Percentiles rank a stretch among this genome's conserved stretches.
phyloP scores from a whole-genome alignment of 2,113 vertebrate genomes.

The Cranoglanis bouderius region DNA sequence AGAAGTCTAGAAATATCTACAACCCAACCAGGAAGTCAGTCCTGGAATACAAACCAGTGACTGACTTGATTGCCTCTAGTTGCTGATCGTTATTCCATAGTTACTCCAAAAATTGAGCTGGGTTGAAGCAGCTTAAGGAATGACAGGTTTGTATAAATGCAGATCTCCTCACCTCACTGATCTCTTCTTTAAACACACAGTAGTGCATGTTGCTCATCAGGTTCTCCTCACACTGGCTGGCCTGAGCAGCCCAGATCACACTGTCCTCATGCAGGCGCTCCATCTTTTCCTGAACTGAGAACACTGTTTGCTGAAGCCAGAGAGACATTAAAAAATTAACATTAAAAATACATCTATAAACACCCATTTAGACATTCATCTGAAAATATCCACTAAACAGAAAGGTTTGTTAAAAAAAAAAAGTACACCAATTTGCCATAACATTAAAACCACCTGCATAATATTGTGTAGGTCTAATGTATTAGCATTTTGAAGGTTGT shows the following conservation, averaged over 20 bases:
- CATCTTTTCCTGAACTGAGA: conserved; percentile 77
- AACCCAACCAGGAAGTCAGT: neutral
- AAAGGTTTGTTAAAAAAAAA: neutral
- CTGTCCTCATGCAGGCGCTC: conserved; percentile 68
- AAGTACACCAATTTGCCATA: too few relatives aligned
- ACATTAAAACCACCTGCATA: too few relatives aligned
- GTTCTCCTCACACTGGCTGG: conserved; percentile 62
- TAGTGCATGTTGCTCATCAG: conserved; percentile 65
- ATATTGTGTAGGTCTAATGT: too few relatives aligned
- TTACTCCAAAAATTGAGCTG: neutral
- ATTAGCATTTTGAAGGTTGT: too few relatives aligned
- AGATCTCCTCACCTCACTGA: conserved; percentile 74
- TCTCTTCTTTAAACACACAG: conserved; percentile 71
- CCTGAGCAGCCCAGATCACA: conserved; percentile 66
- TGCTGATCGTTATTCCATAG: neutral
- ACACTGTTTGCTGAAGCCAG: conserved; percentile 68
- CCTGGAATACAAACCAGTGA: neutral
- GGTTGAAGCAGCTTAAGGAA: neutral
- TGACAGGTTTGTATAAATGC: neutral
- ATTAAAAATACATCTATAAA: neutral
- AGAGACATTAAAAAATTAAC: neutral
- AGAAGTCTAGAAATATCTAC: neutral
- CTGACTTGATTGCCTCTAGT: neutral
- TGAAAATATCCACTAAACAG: neutral
- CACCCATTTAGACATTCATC: neutral